Conservation (phyloP, 1,140 invertebrate genomes). For the Trichomalopsis sarcophagae region DNA sequence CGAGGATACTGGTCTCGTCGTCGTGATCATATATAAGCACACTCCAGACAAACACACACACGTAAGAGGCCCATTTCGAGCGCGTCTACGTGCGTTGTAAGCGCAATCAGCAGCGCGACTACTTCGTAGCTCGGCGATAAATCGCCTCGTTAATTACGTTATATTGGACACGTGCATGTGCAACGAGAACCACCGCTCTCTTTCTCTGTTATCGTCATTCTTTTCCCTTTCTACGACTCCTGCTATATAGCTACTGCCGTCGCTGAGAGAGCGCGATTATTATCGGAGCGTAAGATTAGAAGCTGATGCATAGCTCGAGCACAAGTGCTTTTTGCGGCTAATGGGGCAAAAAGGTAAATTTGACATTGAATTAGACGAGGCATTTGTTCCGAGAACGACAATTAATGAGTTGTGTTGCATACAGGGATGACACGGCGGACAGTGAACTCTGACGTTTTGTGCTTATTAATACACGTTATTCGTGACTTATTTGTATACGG, state of each 20-base stretch:
- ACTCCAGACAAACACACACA: not conserved
- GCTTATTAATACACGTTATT: too few relatives aligned
- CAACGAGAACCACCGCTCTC: not conserved
- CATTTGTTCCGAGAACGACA: too few relatives aligned
- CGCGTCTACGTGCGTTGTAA: not conserved
- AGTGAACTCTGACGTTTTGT: too few relatives aligned
- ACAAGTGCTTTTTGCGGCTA: not conserved
- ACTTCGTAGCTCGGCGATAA: slow-evolving; percentile 2
- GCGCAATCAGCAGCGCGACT: slow-evolving; percentile 21
- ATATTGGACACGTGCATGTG: slow-evolving; percentile 12
- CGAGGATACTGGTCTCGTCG: not conserved
- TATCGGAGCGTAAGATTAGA: not conserved
- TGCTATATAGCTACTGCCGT: too few relatives aligned
- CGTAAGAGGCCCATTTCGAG: not conserved
- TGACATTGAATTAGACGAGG: too few relatives aligned
- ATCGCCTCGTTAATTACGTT: slow-evolving; percentile 39
- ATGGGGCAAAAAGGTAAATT: too few relatives aligned
- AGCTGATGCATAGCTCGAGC: not conserved
- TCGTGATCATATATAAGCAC: not conserved
- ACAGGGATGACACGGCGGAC: too few relatives aligned
- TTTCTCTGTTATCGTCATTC: not conserved
- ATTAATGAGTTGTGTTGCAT: too few relatives aligned
- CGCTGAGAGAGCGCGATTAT: not conserved
- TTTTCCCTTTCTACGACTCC: not conserved
- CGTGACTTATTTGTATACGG: too few relatives aligned